These are phyloP conservation scores for Oceanites oceanicus DNA, from an alignment of 2,113 vertebrate genomes.

Conservation along the genomic window DNA sequence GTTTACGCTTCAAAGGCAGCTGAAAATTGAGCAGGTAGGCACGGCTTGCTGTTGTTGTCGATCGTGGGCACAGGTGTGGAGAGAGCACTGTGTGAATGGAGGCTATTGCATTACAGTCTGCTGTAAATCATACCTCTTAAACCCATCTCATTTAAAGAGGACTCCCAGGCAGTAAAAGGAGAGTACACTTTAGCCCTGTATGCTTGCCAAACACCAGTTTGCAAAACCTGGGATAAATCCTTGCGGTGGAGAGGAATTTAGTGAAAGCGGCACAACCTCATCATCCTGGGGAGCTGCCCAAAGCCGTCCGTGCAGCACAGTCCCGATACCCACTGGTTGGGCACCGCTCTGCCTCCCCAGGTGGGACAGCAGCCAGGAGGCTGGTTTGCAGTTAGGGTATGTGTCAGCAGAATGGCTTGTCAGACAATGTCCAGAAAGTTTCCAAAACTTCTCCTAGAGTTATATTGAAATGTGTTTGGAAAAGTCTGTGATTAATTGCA, in stretches of 20 bases:
- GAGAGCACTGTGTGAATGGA: neutral
- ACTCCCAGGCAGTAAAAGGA: neutral
- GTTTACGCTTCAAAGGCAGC: neutral
- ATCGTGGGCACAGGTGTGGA: neutral
- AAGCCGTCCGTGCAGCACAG: neutral
- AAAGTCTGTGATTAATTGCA: neutral
- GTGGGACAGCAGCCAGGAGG: neutral
- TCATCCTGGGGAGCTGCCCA: neutral
- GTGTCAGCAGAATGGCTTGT: neutral
- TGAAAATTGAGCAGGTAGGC: neutral
- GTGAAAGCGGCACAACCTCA: neutral
- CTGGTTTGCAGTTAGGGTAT: neutral
- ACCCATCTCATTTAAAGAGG: neutral
- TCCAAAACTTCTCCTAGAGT: neutral
- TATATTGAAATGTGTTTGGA: neutral
- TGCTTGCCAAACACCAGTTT: neutral
- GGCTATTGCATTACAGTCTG: neutral
- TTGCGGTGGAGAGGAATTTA: neutral
- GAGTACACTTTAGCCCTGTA: neutral
- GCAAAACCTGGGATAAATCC: neutral
- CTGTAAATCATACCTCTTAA: neutral
- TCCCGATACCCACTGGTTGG: rapidly evolving
- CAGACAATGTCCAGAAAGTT: neutral
- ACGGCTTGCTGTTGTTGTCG: neutral
- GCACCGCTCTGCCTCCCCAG: neutral